Percentiles rank a stretch among this genome's conserved stretches.
Evolutionary conservation across 2,797 vertebrate species (phyloP).

Genomic region (Gephyroberyx darwinii): DNA sequence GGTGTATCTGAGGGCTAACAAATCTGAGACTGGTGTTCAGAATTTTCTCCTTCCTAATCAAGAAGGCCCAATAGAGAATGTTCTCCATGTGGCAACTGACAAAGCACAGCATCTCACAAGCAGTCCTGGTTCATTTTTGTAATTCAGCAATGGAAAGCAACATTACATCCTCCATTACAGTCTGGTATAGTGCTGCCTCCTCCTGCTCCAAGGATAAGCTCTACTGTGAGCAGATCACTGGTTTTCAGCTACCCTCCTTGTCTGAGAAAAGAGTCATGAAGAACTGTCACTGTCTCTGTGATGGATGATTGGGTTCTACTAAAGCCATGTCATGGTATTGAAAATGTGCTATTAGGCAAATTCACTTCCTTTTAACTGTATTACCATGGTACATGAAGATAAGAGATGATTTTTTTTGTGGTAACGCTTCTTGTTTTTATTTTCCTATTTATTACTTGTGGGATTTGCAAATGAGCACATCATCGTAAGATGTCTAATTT

Average conservation of each 20-base stretch:
- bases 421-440: background rate
- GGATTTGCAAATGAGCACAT: constrained; percentile 55
- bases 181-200: background rate
- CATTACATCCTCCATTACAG: background rate
- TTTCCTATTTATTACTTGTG: constrained; percentile 21
- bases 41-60: constrained; percentile 25
- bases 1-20: background rate
- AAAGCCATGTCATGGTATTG: background rate
- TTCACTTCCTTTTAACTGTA: background rate
- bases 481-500: constrained; percentile 37
- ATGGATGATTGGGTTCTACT: background rate
- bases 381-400: background rate
- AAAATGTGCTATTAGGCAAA: background rate
- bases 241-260: constrained; percentile 50
- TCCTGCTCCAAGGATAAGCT: background rate
- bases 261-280: constrained; percentile 70
- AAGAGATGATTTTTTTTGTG: constrained; percentile 26
- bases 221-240: constrained; percentile 37
- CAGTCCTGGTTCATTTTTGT: constrained; percentile 18
- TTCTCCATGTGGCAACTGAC: constrained; percentile 1
- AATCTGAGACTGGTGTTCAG: constrained; percentile 14
- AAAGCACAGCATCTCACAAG: constrained; percentile 28
- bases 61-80: background rate
- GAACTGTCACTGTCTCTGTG: constrained; percentile 64
- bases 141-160: constrained; percentile 4